Conservation (phyloP, 1,140 invertebrate genomes). For the Cephus cinctus region DNA sequence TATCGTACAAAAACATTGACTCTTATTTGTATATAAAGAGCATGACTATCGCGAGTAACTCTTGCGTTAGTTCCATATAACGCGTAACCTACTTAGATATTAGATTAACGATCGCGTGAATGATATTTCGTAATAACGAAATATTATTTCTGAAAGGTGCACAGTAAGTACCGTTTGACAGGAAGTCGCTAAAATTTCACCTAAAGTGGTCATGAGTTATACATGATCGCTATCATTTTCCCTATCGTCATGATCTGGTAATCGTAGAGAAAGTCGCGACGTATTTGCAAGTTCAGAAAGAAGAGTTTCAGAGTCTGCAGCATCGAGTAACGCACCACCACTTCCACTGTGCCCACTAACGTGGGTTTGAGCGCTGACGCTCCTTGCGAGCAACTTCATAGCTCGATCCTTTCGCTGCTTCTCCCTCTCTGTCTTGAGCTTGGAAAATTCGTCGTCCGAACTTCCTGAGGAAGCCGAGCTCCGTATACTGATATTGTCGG, state of each 20-base stretch:
- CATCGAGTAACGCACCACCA: slow-evolving; percentile 17
- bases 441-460: slow-evolving; percentile 57
- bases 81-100: no score
- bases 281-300: slow-evolving; percentile 31
- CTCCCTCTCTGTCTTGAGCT: slow-evolving; percentile 54
- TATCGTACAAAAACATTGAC: no score
- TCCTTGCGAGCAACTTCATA: slow-evolving; percentile 52
- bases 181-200: neutral
- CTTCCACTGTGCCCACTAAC: slow-evolving; percentile 9
- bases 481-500: slow-evolving; percentile 17
- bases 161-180: neutral
- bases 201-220: neutral
- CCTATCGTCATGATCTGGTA: neutral
- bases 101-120: neutral
- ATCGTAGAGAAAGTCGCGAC: slow-evolving; percentile 24
- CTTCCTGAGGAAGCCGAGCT: slow-evolving; percentile 20
- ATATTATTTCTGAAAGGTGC: no score
- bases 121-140: no score
- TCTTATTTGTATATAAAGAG: no score
- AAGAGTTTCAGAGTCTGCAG: slow-evolving; percentile 31
- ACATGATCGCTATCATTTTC: slow-evolving; percentile 1
- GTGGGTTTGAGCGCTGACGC: slow-evolving; percentile 42
- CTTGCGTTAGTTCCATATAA: no score
- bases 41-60: no score
- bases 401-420: slow-evolving; percentile 52